These are phyloP conservation scores for Frankliniella intonsa DNA, from an alignment of 2,888 invertebrate genomes.

Conservation along the genomic window DNA sequence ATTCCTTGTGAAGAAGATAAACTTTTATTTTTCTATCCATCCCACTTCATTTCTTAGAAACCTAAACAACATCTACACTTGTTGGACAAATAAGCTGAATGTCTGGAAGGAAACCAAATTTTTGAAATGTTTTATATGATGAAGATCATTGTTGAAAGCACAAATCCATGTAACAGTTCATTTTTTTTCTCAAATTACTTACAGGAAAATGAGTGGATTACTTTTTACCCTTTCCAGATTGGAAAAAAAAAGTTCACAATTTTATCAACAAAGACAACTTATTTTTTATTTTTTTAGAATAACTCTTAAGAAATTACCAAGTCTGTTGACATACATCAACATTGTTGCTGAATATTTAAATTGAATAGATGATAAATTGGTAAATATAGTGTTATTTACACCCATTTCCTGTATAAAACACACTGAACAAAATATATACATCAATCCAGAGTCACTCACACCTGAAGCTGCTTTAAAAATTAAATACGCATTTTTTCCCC, in stretches of 20 bases:
- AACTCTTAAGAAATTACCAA: too few relatives aligned
- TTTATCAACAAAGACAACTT: too few relatives aligned
- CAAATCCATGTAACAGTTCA: too few relatives aligned
- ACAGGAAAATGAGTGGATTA: neutral
- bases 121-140: too few relatives aligned
- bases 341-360: neutral
- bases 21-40: neutral
- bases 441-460: neutral
- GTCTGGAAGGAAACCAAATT: too few relatives aligned
- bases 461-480: neutral
- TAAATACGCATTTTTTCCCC: too few relatives aligned
- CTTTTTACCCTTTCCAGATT: neutral
- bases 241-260: too few relatives aligned
- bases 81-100: neutral
- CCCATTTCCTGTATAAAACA: slow-evolving; percentile 7
- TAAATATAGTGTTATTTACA: slow-evolving; percentile 5
- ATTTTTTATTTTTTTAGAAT: too few relatives aligned
- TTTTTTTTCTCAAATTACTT: too few relatives aligned
- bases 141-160: too few relatives aligned
- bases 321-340: too few relatives aligned
- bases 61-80: neutral
- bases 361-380: slow-evolving; percentile 14
- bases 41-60: neutral
- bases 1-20: neutral
- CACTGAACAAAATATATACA: slow-evolving; percentile 19